Conservation (phyloP, 2,113 vertebrate genomes). For the Sinocyclocheilus maitianheensis region DNA sequence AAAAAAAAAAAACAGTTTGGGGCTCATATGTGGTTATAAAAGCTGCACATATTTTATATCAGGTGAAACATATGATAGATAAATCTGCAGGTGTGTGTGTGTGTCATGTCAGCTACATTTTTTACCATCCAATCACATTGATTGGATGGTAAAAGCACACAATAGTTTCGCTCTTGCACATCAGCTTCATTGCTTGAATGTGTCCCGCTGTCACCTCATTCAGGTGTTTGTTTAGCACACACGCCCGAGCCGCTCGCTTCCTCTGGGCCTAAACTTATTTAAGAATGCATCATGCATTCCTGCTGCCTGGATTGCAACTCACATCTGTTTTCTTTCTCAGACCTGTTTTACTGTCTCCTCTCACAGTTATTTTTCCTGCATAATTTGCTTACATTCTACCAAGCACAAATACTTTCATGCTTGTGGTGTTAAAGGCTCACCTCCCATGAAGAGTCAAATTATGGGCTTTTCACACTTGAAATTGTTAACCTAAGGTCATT, state of each 20-base stretch:
- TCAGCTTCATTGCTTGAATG: not conserved
- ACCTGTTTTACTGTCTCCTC: constrained; percentile 11
- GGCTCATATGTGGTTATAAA: not conserved
- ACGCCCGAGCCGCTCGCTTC: constrained; percentile 27
- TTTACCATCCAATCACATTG: not conserved
- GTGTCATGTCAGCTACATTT: not conserved
- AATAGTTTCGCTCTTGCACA: not conserved
- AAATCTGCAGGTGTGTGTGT: not conserved
- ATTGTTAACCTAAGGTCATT: not conserved
- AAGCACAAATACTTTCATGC: not conserved
- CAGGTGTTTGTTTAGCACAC: constrained; percentile 42
- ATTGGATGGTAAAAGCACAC: too few species aligned
- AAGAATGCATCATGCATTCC: constrained; percentile 7
- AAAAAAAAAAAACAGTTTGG: not conserved
- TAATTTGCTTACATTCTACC: not conserved
- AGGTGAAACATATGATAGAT: not conserved
- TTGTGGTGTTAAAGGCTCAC: not conserved
- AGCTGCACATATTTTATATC: not conserved
- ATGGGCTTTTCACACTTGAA: not conserved
- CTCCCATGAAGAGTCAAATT: not conserved
- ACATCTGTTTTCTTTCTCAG: not conserved
- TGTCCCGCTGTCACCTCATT: constrained; percentile 19
- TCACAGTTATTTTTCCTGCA: not conserved
- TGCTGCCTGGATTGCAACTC: not conserved
- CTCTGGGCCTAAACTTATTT: not conserved